Percentiles rank a stretch among this genome's conserved stretches.
phyloP scores from a whole-genome alignment of 2,113 vertebrate species.

The Mesembrinibis cayennensis region DNA sequence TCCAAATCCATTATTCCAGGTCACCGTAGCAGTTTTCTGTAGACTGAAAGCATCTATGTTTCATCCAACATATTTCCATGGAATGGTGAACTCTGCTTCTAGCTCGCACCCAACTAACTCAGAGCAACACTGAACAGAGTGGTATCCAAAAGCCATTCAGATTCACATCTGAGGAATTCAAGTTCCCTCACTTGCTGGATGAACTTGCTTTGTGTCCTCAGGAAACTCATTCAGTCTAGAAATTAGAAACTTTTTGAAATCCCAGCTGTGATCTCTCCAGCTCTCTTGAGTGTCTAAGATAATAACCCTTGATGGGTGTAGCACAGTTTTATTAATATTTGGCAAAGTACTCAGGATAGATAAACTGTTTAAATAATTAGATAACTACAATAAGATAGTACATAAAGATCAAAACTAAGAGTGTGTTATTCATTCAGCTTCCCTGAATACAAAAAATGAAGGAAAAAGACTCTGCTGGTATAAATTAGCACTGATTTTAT shows the following conservation, averaged over 20 bases:
- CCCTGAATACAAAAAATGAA: not conserved
- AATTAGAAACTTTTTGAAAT: not conserved
- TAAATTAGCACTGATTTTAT: not conserved
- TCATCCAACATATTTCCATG: not conserved
- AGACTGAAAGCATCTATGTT: not conserved
- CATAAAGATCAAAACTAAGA: not conserved
- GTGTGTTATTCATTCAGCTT: not conserved
- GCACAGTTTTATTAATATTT: not conserved
- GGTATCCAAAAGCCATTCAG: not conserved
- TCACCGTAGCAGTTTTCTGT: not conserved
- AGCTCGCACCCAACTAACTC: not conserved
- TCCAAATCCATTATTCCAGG: not conserved
- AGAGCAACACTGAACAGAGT: not conserved
- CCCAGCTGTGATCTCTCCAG: not conserved
- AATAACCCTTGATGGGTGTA: not conserved
- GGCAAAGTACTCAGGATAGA: not conserved
- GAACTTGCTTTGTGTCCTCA: not conserved
- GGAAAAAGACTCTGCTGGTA: not conserved
- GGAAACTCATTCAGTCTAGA: not conserved
- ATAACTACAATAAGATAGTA: not conserved
- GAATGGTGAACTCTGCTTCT: not conserved
- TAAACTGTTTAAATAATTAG: not conserved
- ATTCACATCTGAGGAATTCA: not conserved
- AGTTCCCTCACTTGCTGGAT: not conserved
- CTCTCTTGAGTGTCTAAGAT: not conserved